Percentiles rank a stretch among this genome's conserved stretches.
These are phyloP conservation scores for Myopa tessellatipennis DNA, from an alignment of 2,888 invertebrate genomes.

Conservation along the genomic window DNA sequence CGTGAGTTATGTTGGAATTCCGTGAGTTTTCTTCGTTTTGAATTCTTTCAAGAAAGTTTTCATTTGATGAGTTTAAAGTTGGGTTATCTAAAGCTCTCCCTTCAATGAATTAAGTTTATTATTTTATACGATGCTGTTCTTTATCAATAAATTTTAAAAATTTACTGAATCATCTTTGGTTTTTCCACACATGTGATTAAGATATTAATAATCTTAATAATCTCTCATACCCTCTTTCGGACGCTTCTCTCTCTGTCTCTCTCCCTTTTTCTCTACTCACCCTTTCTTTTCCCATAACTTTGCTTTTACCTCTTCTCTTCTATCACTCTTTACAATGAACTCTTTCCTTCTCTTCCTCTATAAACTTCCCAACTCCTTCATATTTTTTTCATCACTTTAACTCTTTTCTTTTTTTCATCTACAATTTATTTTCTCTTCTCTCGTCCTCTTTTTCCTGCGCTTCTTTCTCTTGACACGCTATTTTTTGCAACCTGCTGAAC, in stretches of 20 bases:
- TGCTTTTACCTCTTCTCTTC: neutral
- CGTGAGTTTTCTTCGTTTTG: no score
- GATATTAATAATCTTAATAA: no score
- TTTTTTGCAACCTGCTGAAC: neutral
- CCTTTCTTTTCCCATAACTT: neutral
- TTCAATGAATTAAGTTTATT: no score
- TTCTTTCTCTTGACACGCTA: neutral
- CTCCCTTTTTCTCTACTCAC: neutral
- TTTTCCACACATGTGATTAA: no score
- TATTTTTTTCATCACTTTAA: neutral
- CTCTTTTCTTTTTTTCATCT: neutral
- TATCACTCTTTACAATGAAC: neutral
- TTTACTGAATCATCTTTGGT: no score
- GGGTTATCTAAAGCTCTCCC: no score
- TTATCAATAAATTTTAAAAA: no score
- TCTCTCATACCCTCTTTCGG: no score
- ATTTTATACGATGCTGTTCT: no score
- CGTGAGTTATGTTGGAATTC: no score
- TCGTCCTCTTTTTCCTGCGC: neutral
- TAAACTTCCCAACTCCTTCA: neutral
- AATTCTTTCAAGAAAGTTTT: no score
- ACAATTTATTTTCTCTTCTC: neutral
- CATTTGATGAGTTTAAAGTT: no score
- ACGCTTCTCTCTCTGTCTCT: neutral
- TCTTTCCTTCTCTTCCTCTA: constrained; percentile 4